Conservation (phyloP, 2,797 vertebrate species). For the Loris lydekkerianus region DNA sequence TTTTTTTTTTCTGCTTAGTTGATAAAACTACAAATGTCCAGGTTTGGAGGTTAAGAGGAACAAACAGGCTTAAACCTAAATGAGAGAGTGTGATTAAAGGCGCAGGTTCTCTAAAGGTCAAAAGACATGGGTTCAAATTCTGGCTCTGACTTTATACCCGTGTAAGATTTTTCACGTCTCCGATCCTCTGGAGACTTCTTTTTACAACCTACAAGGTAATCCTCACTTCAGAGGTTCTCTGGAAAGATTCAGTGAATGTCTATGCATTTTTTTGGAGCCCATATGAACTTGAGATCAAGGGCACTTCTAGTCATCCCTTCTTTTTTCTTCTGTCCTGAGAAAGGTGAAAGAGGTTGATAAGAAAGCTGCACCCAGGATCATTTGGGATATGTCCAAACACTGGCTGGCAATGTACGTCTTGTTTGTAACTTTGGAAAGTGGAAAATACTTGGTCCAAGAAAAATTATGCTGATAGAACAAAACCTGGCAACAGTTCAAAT, state of each 20-base stretch:
- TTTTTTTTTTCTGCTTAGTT: conserved; percentile 11
- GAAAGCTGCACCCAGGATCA: not conserved
- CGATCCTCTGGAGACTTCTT: not conserved
- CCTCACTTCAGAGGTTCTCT: not conserved
- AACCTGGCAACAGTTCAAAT: not conserved
- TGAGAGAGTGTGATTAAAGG: fast-evolving
- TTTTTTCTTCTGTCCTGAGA: not conserved
- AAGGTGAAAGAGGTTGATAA: not conserved
- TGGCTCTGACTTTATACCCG: fast-evolving
- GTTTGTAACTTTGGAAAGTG: not conserved
- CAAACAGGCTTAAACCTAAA: not conserved
- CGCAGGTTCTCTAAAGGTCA: not conserved
- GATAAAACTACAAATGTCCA: not conserved
- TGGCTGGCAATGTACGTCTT: not conserved
- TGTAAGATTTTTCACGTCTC: not conserved
- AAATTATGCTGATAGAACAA: not conserved
- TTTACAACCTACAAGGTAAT: not conserved
- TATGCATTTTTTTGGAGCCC: not conserved
- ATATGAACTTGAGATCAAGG: not conserved
- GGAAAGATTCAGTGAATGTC: not conserved
- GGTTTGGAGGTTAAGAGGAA: not conserved
- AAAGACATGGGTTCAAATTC: not conserved
- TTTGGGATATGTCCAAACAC: not conserved
- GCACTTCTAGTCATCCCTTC: not conserved
- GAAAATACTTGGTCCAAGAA: not conserved